Conservation (phyloP, 2,888 invertebrate species). For the Mystacides longicornis region DNA sequence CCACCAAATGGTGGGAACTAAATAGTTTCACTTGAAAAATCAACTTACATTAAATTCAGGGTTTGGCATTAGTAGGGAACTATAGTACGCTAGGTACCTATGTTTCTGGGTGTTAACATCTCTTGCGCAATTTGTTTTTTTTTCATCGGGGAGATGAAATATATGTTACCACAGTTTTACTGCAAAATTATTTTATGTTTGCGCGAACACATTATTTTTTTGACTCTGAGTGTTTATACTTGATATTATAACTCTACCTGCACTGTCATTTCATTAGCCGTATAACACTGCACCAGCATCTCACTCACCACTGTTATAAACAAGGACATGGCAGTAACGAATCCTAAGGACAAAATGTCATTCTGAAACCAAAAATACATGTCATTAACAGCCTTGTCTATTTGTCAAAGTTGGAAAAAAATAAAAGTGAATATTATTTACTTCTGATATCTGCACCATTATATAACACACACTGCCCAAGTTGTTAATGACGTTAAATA, state of each 20-base stretch:
- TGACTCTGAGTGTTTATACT: too few species aligned
- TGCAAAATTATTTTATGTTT: too few species aligned
- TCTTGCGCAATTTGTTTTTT: too few species aligned
- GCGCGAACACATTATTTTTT: too few species aligned
- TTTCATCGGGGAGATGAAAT: too few species aligned
- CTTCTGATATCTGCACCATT: slow-evolving; percentile 23
- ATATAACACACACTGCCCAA: slow-evolving; percentile 22
- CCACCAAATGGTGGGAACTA: too few species aligned
- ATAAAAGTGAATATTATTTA: slow-evolving; percentile 4
- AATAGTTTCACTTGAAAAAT: too few species aligned
- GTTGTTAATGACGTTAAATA: slow-evolving; percentile 20
- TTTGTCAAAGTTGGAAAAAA: neutral
- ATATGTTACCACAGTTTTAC: too few species aligned
- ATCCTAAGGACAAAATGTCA: slow-evolving; percentile 21
- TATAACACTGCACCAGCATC: slow-evolving; percentile 19
- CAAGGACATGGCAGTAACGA: slow-evolving; percentile 19
- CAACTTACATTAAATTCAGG: too few species aligned
- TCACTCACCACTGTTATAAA: slow-evolving; percentile 23
- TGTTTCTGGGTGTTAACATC: too few species aligned
- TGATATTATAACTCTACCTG: slow-evolving; percentile 14
- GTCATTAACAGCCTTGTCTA: neutral
- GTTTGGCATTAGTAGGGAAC: too few species aligned
- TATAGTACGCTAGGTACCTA: too few species aligned
- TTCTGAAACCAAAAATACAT: slow-evolving; percentile 12
- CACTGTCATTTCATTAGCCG: slow-evolving; percentile 20